These are phyloP conservation scores for Phortica okadai DNA, from an alignment of 2,888 invertebrate genomes.

Conservation along the genomic window DNA sequence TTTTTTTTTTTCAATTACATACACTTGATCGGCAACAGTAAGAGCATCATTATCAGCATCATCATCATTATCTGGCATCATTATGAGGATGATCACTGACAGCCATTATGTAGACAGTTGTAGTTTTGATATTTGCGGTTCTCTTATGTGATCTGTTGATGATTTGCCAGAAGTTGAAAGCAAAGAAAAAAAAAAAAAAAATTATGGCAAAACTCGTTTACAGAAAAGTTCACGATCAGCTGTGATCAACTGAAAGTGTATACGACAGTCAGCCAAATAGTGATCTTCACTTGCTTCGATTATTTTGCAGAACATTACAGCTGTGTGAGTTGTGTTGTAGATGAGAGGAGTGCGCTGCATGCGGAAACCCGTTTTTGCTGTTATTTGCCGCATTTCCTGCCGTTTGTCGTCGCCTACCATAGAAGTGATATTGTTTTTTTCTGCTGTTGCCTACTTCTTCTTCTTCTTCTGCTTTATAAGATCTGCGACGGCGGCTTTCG, in stretches of 20 bases:
- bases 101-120: not conserved
- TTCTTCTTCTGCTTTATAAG: no score
- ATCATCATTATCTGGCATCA: not conserved
- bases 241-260: conserved; percentile 66
- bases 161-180: conserved; percentile 2
- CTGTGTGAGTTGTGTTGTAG: not conserved
- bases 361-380: conserved; percentile 27
- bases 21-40: not conserved
- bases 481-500: not conserved
- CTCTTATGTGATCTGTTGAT: conserved; percentile 9
- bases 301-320: conserved; percentile 24
- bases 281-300: conserved; percentile 14
- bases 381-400: conserved; percentile 14
- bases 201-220: conserved; percentile 64
- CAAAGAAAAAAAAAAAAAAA: conserved; percentile 1
- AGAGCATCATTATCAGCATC: not conserved
- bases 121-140: not conserved
- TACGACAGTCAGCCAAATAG: not conserved
- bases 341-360: not conserved
- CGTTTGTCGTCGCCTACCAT: not conserved
- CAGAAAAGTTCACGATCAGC: conserved; percentile 68
- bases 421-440: not conserved
- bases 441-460: no score
- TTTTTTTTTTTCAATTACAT: conserved; percentile 6
- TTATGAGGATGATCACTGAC: conserved; percentile 8